phyloP scores from a whole-genome alignment of 2,888 invertebrate species.

The Frankliniella intonsa region DNA sequence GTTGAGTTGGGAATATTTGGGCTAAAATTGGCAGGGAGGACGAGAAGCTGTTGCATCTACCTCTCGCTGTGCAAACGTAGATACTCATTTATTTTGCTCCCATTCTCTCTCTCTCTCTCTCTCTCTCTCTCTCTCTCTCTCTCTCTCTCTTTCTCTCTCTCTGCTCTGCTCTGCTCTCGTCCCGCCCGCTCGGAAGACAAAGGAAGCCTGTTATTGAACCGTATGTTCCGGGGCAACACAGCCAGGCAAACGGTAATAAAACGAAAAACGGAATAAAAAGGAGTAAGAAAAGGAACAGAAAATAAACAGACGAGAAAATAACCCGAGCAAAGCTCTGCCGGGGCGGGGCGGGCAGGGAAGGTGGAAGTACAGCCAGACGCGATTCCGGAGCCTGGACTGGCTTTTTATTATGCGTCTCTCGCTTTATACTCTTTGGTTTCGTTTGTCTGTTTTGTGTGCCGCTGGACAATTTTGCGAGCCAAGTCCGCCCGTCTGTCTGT shows the following conservation, averaged over 20 bases:
- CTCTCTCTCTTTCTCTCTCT: neutral
- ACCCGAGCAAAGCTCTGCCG: neutral
- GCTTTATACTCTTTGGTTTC: conserved; percentile 6
- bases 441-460: neutral
- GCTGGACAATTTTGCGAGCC: too few relatives aligned
- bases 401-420: neutral
- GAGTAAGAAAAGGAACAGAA: neutral
- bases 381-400: neutral
- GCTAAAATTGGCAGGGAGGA: neutral
- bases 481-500: too few relatives aligned
- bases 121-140: neutral
- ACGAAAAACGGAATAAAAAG: neutral
- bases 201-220: neutral
- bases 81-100: too few relatives aligned
- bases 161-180: neutral
- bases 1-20: too few relatives aligned
- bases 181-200: neutral
- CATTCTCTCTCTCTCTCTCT: neutral
- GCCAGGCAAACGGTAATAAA: neutral
- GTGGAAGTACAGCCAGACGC: too few relatives aligned
- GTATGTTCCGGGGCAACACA: too few relatives aligned
- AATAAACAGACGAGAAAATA: conserved; percentile 18
- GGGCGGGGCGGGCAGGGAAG: too few relatives aligned
- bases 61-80: too few relatives aligned
- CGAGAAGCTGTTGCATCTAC: neutral